Percentiles rank a stretch among this genome's conserved stretches.
Conservation (phyloP, 2,888 invertebrate genomes). For the Aporophyla nigra region DNA sequence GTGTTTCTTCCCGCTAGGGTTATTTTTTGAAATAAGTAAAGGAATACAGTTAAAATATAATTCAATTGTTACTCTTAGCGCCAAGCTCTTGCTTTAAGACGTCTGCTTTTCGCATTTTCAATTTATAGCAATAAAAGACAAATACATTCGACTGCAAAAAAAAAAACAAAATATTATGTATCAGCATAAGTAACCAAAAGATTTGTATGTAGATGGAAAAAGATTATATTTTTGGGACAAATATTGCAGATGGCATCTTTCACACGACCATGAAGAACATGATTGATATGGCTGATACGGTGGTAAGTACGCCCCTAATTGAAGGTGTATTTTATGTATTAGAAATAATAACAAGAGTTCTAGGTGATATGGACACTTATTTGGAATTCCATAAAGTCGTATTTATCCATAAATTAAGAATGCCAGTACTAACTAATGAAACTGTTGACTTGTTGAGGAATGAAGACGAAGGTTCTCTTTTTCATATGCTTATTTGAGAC, state of each 20-base stretch:
- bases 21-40: neutral
- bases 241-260: no score
- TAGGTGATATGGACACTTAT: neutral
- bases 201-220: no score
- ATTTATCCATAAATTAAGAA: neutral
- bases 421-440: no score
- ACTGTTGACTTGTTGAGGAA: no score
- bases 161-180: no score
- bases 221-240: no score
- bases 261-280: neutral
- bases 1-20: constrained; percentile 28
- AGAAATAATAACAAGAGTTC: neutral
- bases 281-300: neutral
- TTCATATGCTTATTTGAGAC: no score
- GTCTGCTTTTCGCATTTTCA: no score
- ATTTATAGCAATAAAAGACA: no score
- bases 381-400: neutral
- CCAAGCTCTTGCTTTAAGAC: neutral
- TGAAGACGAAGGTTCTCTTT: neutral
- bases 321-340: neutral
- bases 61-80: neutral
- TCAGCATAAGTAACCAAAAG: no score
- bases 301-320: neutral
- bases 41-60: neutral
- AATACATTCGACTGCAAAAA: no score